These are phyloP conservation scores for Mustelus asterias DNA, from an alignment of 2,113 vertebrate species.

Conservation along the genomic window DNA sequence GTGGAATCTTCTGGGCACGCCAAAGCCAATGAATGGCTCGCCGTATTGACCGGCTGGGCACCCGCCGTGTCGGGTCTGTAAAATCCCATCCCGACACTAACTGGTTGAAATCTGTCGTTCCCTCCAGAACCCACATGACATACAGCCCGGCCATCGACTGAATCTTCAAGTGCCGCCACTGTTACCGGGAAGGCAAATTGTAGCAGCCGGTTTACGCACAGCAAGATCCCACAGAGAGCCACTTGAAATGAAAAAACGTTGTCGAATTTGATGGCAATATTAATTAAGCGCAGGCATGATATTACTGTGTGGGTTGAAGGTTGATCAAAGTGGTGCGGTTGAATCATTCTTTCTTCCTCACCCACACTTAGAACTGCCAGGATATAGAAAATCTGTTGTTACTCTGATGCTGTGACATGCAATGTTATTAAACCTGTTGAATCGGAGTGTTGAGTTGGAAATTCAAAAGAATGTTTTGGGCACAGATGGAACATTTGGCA, in stretches of 20 bases:
- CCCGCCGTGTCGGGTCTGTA: too few species aligned
- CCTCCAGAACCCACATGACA: background rate
- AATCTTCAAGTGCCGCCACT: too few species aligned
- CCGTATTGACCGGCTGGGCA: too few species aligned
- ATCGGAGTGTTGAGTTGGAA: background rate
- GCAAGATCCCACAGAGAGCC: background rate
- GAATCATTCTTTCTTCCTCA: background rate
- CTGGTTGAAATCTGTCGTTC: background rate
- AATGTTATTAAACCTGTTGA: background rate
- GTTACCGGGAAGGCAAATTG: background rate
- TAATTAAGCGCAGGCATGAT: background rate
- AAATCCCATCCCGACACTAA: background rate
- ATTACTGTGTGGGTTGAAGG: background rate
- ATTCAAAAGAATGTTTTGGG: constrained; percentile 2
- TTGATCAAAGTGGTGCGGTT: background rate
- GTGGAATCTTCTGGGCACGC: too few species aligned
- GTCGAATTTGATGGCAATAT: background rate
- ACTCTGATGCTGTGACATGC: background rate
- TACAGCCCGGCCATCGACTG: background rate
- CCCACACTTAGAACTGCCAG: background rate
- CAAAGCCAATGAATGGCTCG: too few species aligned
- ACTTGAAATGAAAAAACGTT: too few species aligned
- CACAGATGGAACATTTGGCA: background rate
- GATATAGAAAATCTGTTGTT: background rate
- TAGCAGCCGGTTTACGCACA: background rate